A percentile compares a stretch with the other conserved stretches of the same genome.
Conservation (phyloP, 2,797 vertebrate genomes). For the Semaprochilodus insignis region DNA sequence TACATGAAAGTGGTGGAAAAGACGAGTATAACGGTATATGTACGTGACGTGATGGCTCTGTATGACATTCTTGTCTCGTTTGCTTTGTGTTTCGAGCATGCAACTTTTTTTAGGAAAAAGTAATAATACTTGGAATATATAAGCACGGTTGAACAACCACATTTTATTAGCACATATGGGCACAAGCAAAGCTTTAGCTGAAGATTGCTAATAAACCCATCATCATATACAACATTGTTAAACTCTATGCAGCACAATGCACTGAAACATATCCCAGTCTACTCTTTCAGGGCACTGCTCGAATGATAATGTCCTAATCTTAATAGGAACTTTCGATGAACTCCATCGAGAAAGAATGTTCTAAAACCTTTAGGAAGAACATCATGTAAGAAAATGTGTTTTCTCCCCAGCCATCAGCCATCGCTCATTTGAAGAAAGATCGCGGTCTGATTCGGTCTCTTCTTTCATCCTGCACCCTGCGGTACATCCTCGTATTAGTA, state of each 20-base stretch:
- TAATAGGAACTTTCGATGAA: slow-evolving; percentile 23
- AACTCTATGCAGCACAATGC: neutral
- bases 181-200: no score
- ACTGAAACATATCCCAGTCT: neutral
- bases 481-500: slow-evolving; percentile 55
- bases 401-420: slow-evolving; percentile 29
- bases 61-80: slow-evolving; percentile 52
- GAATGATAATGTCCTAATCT: slow-evolving; percentile 36
- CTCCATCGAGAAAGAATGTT: slow-evolving; percentile 7
- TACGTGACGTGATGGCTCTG: slow-evolving; percentile 60
- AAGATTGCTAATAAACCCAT: neutral
- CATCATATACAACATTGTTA: neutral
- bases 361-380: slow-evolving; percentile 18
- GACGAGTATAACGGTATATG: slow-evolving; percentile 29
- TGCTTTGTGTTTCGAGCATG: slow-evolving; percentile 49
- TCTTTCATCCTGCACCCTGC: slow-evolving; percentile 50
- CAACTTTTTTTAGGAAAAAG: neutral
- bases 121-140: neutral
- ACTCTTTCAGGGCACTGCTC: slow-evolving; percentile 1
- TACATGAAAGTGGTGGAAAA: slow-evolving; percentile 63
- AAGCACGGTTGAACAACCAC: neutral
- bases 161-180: neutral
- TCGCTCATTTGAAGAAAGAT: slow-evolving; percentile 37
- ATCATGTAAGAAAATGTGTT: slow-evolving; percentile 27
- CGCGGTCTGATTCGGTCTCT: slow-evolving; percentile 24